These are phyloP conservation scores for Agonopterix arenella DNA, from an alignment of 2,888 invertebrate species.

Conservation along the genomic window DNA sequence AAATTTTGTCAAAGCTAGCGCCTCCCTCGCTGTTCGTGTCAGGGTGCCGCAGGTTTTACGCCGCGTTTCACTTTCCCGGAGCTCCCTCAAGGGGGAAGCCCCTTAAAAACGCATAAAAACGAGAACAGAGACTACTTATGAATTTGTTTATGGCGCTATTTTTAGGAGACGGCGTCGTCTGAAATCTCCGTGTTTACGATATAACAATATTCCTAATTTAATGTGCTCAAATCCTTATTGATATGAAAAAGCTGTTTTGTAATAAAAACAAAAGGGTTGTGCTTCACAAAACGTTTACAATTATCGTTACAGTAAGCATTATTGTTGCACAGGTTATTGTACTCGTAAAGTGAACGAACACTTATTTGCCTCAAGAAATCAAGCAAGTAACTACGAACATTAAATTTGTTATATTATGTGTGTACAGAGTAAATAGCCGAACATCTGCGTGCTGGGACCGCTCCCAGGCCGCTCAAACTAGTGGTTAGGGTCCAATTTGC, in stretches of 20 bases:
- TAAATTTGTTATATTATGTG: slow-evolving; percentile 31
- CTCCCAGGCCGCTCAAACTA: slow-evolving; percentile 36
- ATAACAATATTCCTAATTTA: slow-evolving; percentile 61
- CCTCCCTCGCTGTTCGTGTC: slow-evolving; percentile 43
- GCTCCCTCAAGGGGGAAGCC: slow-evolving; percentile 45
- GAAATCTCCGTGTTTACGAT: slow-evolving; percentile 44
- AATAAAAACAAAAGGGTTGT: too few relatives aligned
- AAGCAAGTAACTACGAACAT: slow-evolving; percentile 15
- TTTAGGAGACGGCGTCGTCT: slow-evolving; percentile 37
- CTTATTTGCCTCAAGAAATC: slow-evolving; percentile 15
- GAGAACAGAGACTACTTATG: slow-evolving; percentile 70
- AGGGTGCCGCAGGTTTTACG: slow-evolving; percentile 61
- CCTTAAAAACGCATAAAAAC: slow-evolving; percentile 71
- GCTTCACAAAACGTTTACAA: too few relatives aligned
- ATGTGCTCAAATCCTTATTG: slow-evolving; percentile 43
- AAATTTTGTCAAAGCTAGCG: slow-evolving; percentile 17
- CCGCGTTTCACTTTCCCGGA: slow-evolving; percentile 64
- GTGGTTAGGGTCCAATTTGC: slow-evolving; percentile 74
- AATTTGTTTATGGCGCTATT: slow-evolving; percentile 74
- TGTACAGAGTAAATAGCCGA: slow-evolving; percentile 25
- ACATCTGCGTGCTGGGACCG: slow-evolving; percentile 56
- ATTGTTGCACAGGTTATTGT: too few relatives aligned
- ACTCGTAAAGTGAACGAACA: not conserved
- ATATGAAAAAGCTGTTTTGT: not conserved
- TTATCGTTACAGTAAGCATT: too few relatives aligned